Base-by-base conservation (phyloP, 53 echinoderm and acorn worm genomes). In the Crossaster papposus region DNA sequence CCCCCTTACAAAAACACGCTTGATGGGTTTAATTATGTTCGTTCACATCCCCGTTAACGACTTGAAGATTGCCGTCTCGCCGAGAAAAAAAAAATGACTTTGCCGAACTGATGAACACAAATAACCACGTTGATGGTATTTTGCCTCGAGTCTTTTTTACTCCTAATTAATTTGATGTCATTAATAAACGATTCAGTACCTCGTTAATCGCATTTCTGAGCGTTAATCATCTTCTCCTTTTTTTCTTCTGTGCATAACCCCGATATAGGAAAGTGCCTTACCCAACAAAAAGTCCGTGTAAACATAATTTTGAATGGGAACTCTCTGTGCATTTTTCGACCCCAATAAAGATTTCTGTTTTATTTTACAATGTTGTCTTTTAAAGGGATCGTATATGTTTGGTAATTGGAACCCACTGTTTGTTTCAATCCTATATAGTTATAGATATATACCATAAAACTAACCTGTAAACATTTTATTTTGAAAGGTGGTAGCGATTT, bases 11-110 rank as follows among this genome's bases (percentile, higher is more conserved):
- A 75, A 62, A 87, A 87, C 87, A 87, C 76, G 87, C 87, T 77
- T 87, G 54, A 87, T 87, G 87, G 87, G 87, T 87, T 87, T 87
- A 87, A 87, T 87, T 87, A 77, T 87, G 87, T 87, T 87, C 87
- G 76, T 54, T 77, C 77, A 87, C 62, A 51, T 76, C 77, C 34
- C 77, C 63, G 87, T 87, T 76, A 63, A 76, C 77, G 63, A 87
- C 77, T 17, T 54, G n/a, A 76, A 26, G 77, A 87, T 77, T 38
- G 55, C 77, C 63, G 86, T 76, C 17, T 23, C 5, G 50, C 28
- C n/a, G 10, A 4, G 28, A 71, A 28, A 7, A 5, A 68, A 71
- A 28, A 7, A 5, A 7, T 44, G 44, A 44, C 44, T 54, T 52
- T 28, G 34, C 9, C 81, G 18, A 33, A 62, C 81, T 58, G 29